phyloP scores from a whole-genome alignment of 2,113 vertebrate genomes.

The Machaerirhynchus nigripectus region DNA sequence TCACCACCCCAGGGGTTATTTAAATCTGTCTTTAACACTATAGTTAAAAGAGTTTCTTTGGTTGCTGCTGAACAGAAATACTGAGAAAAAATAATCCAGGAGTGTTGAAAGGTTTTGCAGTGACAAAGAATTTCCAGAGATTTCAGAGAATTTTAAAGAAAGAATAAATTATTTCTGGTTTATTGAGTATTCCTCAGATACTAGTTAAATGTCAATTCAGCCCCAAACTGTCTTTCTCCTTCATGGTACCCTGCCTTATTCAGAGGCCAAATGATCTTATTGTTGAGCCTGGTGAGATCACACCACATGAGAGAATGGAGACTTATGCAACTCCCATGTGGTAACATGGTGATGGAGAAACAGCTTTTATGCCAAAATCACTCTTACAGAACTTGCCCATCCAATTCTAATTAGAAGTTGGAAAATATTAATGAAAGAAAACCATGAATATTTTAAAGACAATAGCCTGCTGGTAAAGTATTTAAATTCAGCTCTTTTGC shows the following conservation, averaged over 20 bases:
- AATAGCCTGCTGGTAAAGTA: slow-evolving; percentile 2
- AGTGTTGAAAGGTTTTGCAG: neutral
- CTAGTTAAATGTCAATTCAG: neutral
- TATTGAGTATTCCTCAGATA: neutral
- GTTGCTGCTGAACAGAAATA: neutral
- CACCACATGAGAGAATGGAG: neutral
- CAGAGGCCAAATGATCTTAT: neutral
- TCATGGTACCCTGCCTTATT: neutral
- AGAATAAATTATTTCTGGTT: neutral
- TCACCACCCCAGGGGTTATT: neutral
- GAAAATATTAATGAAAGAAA: slow-evolving; percentile 34
- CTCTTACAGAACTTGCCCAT: neutral
- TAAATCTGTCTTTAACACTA: neutral
- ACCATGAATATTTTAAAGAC: slow-evolving; percentile 43
- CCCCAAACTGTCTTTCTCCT: neutral
- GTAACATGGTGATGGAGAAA: neutral
- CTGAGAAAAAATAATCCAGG: neutral
- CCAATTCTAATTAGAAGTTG: slow-evolving; percentile 22
- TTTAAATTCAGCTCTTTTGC: neutral
- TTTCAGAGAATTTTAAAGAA: neutral
- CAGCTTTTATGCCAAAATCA: slow-evolving; percentile 7
- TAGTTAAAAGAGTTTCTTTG: neutral
- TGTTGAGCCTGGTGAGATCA: neutral
- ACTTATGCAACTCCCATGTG: neutral
- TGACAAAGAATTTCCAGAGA: neutral